A percentile compares a stretch with the other conserved stretches of the same genome.
phyloP scores from a whole-genome alignment of 2,888 invertebrate genomes.

The Caenorhabditis sp. region DNA sequence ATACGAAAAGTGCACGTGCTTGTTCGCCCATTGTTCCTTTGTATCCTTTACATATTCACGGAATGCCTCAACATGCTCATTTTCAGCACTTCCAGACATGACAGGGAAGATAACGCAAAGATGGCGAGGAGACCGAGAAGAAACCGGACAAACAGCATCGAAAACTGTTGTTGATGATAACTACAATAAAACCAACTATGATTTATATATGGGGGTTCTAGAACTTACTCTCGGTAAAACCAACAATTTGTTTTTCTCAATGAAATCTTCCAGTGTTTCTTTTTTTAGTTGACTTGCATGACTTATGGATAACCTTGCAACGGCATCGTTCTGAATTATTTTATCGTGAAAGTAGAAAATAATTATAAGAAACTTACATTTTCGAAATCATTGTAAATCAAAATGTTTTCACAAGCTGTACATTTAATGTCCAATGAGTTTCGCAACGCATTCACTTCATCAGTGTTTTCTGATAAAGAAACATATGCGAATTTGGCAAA shows the following conservation, averaged over 20 bases:
- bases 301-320: slow-evolving; percentile 55
- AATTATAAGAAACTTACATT: slow-evolving; percentile 44
- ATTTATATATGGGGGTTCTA: background rate
- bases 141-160: slow-evolving; percentile 73
- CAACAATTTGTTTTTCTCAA: slow-evolving; percentile 72
- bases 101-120: slow-evolving; percentile 65
- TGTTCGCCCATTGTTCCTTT: slow-evolving; percentile 21
- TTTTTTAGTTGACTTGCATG: slow-evolving; percentile 54
- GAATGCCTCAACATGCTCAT: slow-evolving; percentile 50
- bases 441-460: slow-evolving; percentile 44
- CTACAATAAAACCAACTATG: slow-evolving; percentile 31
- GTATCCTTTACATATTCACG: slow-evolving; percentile 48
- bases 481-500: slow-evolving; percentile 68
- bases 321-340: slow-evolving; percentile 59
- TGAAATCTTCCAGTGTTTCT: slow-evolving; percentile 70
- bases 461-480: slow-evolving; percentile 14
- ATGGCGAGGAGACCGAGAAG: slow-evolving; percentile 56
- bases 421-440: slow-evolving; percentile 62
- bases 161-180: slow-evolving; percentile 72
- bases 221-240: slow-evolving; percentile 70
- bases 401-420: slow-evolving; percentile 71
- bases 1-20: slow-evolving; percentile 51
- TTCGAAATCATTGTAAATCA: slow-evolving; percentile 73
- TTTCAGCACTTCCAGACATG: slow-evolving; percentile 37
- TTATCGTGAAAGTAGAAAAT: too few relatives aligned